Conservation (phyloP, 2,113 vertebrate species). For the Thryonomys swinderianus region DNA sequence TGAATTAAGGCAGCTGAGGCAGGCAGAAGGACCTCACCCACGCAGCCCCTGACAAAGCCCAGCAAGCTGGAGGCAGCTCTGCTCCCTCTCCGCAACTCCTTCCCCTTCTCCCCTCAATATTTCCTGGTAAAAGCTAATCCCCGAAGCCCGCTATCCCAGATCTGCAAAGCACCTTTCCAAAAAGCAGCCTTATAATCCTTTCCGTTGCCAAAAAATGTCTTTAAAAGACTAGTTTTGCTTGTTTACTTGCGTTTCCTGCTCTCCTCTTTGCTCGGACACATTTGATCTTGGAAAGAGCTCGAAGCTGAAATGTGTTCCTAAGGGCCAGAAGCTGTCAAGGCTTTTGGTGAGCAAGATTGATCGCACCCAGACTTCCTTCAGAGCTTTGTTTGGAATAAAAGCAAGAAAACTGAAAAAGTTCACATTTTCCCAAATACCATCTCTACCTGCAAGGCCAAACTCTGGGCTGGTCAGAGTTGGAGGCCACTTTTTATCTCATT, state of each 20-base stretch:
- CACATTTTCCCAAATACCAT: conserved; percentile 88
- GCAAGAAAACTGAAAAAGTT: conserved; percentile 95
- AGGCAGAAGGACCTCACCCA: conserved; percentile 94
- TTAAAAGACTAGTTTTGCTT: conserved; percentile 85
- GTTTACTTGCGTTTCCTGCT: conserved; percentile 90
- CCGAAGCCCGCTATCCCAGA: conserved; percentile 52
- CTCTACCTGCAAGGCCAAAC: conserved; percentile 87
- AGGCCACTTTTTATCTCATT: conserved; percentile 85
- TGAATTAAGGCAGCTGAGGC: conserved; percentile 84
- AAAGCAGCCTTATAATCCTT: conserved; percentile 74
- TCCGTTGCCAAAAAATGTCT: conserved; percentile 75
- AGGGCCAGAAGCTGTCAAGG: conserved; percentile 99
- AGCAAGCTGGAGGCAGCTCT: conserved; percentile 24
- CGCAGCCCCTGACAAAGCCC: conserved; percentile 93
- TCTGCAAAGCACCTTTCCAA: conserved; percentile 76
- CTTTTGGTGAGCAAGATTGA: conserved; percentile 99
- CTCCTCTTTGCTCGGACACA: conserved; percentile 91
- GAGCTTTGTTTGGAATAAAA: conserved; percentile 99
- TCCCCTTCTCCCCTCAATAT: conserved; percentile 73
- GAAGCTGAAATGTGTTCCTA: conserved; percentile 99
- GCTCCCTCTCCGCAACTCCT: conserved; percentile 26
- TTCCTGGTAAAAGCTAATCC: conserved; percentile 70
- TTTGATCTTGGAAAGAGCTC: conserved; percentile 95
- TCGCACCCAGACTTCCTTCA: conserved; percentile 93
- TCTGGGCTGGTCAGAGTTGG: conserved; percentile 81